Conservation (phyloP, 2,113 vertebrate species). For the Megaceryle torquata region DNA sequence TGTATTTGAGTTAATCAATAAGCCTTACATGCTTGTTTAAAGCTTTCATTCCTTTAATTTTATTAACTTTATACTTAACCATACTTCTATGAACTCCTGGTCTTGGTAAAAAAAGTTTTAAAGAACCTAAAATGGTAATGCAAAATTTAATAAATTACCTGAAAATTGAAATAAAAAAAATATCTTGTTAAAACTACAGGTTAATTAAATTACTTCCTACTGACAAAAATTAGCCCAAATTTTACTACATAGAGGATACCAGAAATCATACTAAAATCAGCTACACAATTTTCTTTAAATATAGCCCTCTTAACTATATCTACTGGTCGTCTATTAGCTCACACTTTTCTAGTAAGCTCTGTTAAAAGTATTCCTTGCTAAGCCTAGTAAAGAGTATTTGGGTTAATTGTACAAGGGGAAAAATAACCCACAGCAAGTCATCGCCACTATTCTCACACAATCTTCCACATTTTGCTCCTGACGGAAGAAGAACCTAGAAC, state of each 20-base stretch:
- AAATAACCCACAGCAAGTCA: neutral
- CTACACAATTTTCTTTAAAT: neutral
- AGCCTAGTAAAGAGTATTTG: neutral
- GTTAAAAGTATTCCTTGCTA: neutral
- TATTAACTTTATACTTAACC: conserved; percentile 78
- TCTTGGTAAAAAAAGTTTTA: conserved; percentile 75
- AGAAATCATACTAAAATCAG: neutral
- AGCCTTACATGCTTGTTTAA: conserved; percentile 79
- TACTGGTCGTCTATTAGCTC: neutral
- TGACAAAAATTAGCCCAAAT: neutral
- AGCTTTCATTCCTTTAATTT: conserved; percentile 67
- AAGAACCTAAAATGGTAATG: conserved; percentile 76
- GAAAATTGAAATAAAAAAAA: neutral
- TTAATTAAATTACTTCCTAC: neutral
- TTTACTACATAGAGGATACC: neutral
- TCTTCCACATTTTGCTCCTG: neutral
- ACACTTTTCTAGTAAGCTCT: neutral
- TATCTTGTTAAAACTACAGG: neutral
- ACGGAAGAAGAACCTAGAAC: neutral
- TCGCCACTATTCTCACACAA: neutral
- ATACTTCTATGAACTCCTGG: conserved; percentile 72
- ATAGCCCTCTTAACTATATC: neutral
- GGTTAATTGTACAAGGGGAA: neutral
- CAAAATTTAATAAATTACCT: conserved; percentile 45
- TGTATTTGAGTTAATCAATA: conserved; percentile 60